These are phyloP conservation scores for Drosophila equinoxialis DNA, from an alignment of 1,140 invertebrate species.

Conservation along the genomic window DNA sequence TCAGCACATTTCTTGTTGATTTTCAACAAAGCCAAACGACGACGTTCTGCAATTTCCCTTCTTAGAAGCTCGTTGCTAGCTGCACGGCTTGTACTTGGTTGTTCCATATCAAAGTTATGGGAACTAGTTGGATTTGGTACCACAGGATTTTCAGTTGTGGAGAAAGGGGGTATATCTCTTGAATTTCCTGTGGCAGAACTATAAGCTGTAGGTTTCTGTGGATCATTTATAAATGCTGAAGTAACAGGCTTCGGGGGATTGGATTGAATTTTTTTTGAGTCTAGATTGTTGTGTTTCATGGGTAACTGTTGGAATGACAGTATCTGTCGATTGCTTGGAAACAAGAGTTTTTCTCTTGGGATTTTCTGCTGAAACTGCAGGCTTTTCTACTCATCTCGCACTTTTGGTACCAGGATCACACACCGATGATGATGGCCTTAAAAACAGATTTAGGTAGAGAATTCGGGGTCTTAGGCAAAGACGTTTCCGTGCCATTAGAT, in stretches of 20 bases:
- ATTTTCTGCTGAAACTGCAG: not conserved
- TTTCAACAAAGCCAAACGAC: slow-evolving; percentile 50
- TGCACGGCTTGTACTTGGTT: slow-evolving; percentile 51
- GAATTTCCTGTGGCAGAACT: not conserved
- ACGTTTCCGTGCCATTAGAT: not conserved
- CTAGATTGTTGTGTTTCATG: not conserved
- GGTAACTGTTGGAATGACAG: not conserved
- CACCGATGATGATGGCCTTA: not conserved
- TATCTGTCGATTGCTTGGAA: not conserved
- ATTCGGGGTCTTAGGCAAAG: not conserved
- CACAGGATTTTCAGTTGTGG: not conserved
- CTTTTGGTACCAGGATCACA: not conserved
- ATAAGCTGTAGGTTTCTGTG: not conserved
- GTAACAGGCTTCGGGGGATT: not conserved
- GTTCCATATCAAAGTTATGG: not conserved
- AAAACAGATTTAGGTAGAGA: not conserved
- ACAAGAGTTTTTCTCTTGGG: not conserved
- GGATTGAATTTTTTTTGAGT: not conserved
- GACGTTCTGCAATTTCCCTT: slow-evolving; percentile 55
- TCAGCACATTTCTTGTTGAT: slow-evolving; percentile 48
- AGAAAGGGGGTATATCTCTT: not conserved
- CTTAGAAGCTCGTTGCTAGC: slow-evolving; percentile 41
- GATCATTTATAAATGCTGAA: not conserved
- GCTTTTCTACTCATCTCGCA: not conserved
- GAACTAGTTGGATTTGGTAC: not conserved